Conservation (phyloP, 2,888 invertebrate genomes). For the Thereva unica region DNA sequence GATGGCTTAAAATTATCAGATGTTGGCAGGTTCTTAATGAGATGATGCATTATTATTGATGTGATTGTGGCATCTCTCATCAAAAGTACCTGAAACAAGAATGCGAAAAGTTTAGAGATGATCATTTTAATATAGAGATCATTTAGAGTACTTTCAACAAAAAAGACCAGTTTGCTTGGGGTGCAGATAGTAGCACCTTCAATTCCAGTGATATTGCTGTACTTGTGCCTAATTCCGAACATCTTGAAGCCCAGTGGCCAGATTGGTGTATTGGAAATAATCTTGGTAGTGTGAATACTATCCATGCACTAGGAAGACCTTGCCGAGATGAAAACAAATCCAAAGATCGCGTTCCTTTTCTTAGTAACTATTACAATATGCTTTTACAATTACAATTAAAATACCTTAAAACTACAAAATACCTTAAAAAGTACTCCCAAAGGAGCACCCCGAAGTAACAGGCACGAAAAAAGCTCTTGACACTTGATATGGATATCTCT, state of each 20-base stretch:
- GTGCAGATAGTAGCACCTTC: slow-evolving; percentile 72
- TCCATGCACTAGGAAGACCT: slow-evolving; percentile 69
- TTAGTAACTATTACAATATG: slow-evolving; percentile 52
- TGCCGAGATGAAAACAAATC: slow-evolving; percentile 62
- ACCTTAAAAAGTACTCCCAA: slow-evolving; percentile 78
- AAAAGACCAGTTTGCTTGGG: slow-evolving; percentile 77
- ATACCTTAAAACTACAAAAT: slow-evolving; percentile 34
- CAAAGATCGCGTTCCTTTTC: slow-evolving; percentile 63
- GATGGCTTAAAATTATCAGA: slow-evolving; percentile 56
- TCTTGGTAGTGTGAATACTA: slow-evolving; percentile 69
- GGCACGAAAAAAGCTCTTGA: slow-evolving; percentile 74
- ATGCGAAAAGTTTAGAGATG: neutral
- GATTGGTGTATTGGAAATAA: slow-evolving; percentile 61
- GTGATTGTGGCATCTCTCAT: slow-evolving; percentile 72
- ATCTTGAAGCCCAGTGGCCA: slow-evolving; percentile 56
- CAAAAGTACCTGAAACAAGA: slow-evolving; percentile 64
- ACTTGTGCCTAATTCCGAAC: slow-evolving; percentile 62
- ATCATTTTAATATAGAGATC: neutral
- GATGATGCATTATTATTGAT: slow-evolving; percentile 62
- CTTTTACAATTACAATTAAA: neutral
- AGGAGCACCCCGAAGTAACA: slow-evolving; percentile 75
- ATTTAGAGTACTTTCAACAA: slow-evolving; percentile 67
- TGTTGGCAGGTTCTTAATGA: slow-evolving; percentile 60
- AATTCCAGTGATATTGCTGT: slow-evolving; percentile 72
- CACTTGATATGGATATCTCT: slow-evolving; percentile 83